These are phyloP conservation scores for Drosophila parabipectinata DNA, from an alignment of 1,140 invertebrate genomes.

Conservation along the genomic window DNA sequence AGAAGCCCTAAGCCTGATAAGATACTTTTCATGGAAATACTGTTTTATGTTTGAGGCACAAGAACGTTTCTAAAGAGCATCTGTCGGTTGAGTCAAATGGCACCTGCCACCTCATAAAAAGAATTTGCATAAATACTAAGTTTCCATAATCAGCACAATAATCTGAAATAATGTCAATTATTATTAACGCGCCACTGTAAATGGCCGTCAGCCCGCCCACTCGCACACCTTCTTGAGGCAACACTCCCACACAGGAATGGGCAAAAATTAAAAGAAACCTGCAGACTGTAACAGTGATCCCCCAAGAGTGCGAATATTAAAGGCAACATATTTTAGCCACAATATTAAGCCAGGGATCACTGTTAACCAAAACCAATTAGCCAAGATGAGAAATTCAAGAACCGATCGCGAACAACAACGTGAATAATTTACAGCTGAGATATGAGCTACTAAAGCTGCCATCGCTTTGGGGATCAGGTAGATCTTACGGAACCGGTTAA, in stretches of 20 bases:
- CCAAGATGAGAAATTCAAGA: conserved; percentile 58
- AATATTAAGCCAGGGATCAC: neutral
- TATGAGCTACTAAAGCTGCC: conserved; percentile 56
- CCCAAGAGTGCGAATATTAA: neutral
- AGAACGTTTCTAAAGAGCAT: too few species aligned
- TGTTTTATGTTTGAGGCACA: neutral
- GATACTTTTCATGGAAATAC: conserved; percentile 19
- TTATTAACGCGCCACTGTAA: conserved; percentile 60
- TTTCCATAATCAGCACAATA: conserved; percentile 36
- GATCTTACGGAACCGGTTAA: conserved; percentile 55
- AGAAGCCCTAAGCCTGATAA: conserved; percentile 20
- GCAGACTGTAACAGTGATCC: conserved; percentile 29
- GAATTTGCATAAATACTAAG: conserved; percentile 48
- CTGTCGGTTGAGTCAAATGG: neutral
- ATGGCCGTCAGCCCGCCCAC: conserved; percentile 38
- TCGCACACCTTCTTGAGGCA: conserved; percentile 18
- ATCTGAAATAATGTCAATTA: conserved; percentile 63
- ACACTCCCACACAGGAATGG: conserved; percentile 15
- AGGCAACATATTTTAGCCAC: neutral
- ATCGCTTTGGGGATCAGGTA: conserved; percentile 55
- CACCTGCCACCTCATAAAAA: conserved; percentile 57
- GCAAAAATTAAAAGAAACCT: conserved; percentile 32
- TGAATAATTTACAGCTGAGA: conserved; percentile 74
- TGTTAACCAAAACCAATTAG: conserved; percentile 36
- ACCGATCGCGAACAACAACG: conserved; percentile 69